Percentiles rank a stretch among this genome's conserved stretches.
Evolutionary conservation across 2,888 invertebrate species (phyloP).

Genomic region (Strigamia maritima): DNA sequence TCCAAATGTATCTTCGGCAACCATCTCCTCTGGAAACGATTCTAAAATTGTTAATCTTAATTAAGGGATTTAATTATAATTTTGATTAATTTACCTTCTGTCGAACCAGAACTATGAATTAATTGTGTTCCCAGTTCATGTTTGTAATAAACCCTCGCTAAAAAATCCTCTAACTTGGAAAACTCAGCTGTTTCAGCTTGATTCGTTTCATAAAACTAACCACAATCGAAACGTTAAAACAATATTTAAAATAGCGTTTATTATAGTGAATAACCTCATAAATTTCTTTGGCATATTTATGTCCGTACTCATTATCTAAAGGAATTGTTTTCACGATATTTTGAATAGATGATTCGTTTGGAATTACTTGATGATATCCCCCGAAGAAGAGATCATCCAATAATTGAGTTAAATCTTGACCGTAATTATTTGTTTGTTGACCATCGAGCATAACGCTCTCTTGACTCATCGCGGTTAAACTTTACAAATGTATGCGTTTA

Average conservation of each 20-base stretch:
- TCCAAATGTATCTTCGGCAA: neutral
- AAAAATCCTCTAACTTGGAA: neutral
- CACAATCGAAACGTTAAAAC: neutral
- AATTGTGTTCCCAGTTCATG: neutral
- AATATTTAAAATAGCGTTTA: neutral
- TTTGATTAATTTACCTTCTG: neutral
- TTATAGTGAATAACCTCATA: neutral
- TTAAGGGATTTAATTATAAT: neutral
- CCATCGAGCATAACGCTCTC: neutral
- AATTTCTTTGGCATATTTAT: neutral
- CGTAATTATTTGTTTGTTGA: neutral
- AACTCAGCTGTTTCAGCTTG: neutral
- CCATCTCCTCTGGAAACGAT: neutral
- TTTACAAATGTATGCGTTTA: too few relatives aligned
- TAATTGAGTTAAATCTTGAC: neutral
- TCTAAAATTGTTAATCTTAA: neutral
- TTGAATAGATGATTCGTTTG: neutral
- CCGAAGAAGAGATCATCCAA: neutral
- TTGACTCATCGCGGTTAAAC: neutral
- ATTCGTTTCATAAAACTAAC: neutral
- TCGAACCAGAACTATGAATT: neutral
- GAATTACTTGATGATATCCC: neutral
- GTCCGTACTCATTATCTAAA: neutral
- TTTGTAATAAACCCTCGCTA: neutral
- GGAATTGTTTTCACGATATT: neutral